phyloP scores from a whole-genome alignment of 1,140 invertebrate species.

The Gryllus bimaculatus region DNA sequence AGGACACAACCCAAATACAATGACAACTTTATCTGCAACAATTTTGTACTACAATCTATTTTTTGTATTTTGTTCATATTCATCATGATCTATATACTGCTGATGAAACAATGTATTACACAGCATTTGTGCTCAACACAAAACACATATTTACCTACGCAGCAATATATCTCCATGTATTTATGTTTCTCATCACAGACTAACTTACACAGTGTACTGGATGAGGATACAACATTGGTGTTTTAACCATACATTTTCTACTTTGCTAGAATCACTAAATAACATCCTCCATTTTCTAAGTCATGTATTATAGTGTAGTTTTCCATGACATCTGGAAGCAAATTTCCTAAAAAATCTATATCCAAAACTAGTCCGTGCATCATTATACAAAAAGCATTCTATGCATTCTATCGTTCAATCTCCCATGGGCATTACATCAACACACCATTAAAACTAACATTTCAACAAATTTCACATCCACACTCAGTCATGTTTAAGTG shows the following conservation, averaged over 20 bases:
- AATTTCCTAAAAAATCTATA: neutral
- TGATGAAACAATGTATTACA: conserved; percentile 2
- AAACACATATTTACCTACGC: neutral
- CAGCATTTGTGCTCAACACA: neutral
- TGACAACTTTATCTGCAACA: neutral
- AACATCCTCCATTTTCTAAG: neutral
- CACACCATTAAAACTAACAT: neutral
- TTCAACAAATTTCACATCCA: neutral
- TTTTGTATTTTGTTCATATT: conserved; percentile 1
- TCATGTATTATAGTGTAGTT: neutral
- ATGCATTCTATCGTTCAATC: neutral
- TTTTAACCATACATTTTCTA: neutral
- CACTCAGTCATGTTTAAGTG: neutral
- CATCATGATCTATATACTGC: neutral
- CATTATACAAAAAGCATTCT: conserved; percentile 2
- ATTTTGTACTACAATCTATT: conserved; percentile 1
- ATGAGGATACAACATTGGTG: neutral
- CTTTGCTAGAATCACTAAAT: neutral
- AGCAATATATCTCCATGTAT: neutral
- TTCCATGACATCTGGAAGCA: neutral
- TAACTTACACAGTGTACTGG: neutral
- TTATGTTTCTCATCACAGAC: neutral
- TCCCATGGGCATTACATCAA: neutral
- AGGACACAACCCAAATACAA: neutral
- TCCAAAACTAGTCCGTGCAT: neutral